Percentiles rank a stretch among this genome's conserved stretches.
These are phyloP conservation scores for Anneissia japonica DNA, from an alignment of 35 echinoderm and acorn worm species.

Conservation along the genomic window DNA sequence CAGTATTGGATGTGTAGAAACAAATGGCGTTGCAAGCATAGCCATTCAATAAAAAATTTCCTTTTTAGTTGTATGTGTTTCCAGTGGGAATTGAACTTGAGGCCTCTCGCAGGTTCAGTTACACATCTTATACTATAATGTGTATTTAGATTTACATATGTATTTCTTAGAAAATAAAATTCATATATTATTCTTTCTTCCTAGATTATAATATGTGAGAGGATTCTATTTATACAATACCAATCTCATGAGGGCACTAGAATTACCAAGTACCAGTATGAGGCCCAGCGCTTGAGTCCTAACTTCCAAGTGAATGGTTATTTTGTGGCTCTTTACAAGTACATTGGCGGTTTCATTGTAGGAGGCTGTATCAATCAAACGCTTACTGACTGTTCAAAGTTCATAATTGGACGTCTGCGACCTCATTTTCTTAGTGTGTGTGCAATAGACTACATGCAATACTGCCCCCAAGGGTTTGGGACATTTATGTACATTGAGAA, in stretches of 20 bases:
- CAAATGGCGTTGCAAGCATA: too few species aligned
- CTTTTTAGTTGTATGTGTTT: too few species aligned
- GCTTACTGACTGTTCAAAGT: slow-evolving; percentile 53
- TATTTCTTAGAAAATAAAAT: too few species aligned
- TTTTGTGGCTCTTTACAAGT: slow-evolving; percentile 40
- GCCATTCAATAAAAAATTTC: too few species aligned
- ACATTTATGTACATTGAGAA: slow-evolving; percentile 35
- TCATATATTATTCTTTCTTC: too few species aligned
- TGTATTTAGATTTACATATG: too few species aligned
- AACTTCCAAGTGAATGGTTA: background rate
- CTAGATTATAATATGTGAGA: background rate
- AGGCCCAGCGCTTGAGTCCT: background rate
- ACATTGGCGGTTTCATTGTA: slow-evolving; percentile 48
- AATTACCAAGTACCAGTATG: background rate
- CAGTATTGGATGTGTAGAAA: too few species aligned
- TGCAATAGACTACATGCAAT: slow-evolving; percentile 41
- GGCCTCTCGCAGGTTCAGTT: too few species aligned
- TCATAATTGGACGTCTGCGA: slow-evolving; percentile 56
- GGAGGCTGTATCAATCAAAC: slow-evolving; percentile 28
- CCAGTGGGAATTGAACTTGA: too few species aligned
- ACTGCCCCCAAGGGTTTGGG: slow-evolving; percentile 40
- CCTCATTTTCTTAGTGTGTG: slow-evolving; percentile 61
- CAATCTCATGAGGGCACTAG: background rate
- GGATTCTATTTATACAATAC: background rate
- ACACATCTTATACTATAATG: too few species aligned